phyloP scores from a whole-genome alignment of 2,888 invertebrate genomes.

The Acleris sparsana region DNA sequence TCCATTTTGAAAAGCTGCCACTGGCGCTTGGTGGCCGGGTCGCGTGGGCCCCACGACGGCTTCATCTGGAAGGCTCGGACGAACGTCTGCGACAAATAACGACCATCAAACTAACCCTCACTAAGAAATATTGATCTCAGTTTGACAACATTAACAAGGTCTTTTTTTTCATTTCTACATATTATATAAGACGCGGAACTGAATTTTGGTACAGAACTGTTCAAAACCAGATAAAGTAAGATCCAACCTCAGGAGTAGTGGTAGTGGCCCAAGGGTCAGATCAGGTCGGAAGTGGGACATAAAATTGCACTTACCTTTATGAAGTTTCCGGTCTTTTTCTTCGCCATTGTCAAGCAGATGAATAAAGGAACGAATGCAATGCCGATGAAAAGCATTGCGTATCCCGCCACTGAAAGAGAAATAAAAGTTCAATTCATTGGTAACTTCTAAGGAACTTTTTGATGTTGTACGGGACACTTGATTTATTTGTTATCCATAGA shows the following conservation, averaged over 20 bases:
- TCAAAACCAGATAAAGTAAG: too few relatives aligned
- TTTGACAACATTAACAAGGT: too few relatives aligned
- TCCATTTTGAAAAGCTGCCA: slow-evolving; percentile 84
- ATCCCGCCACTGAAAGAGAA: slow-evolving; percentile 65
- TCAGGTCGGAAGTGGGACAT: too few relatives aligned
- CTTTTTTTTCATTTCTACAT: too few relatives aligned
- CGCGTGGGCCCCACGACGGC: slow-evolving; percentile 86
- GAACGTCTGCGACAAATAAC: slow-evolving; percentile 66
- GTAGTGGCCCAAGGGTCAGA: too few relatives aligned
- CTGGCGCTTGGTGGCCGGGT: slow-evolving; percentile 68
- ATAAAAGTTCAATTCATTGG: slow-evolving; percentile 3
- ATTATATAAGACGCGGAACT: too few relatives aligned
- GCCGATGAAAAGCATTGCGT: slow-evolving; percentile 63
- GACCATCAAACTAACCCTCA: too few relatives aligned
- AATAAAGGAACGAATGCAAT: slow-evolving; percentile 65
- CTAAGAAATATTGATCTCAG: too few relatives aligned
- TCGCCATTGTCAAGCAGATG: slow-evolving; percentile 53
- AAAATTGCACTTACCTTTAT: slow-evolving; percentile 47
- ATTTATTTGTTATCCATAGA: neutral
- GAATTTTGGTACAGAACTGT: too few relatives aligned
- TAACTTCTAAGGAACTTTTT: too few relatives aligned
- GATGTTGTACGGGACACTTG: too few relatives aligned
- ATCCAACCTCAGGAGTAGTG: too few relatives aligned
- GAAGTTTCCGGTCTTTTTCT: slow-evolving; percentile 56
- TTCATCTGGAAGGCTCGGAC: slow-evolving; percentile 69